Percentiles rank a stretch among this genome's conserved stretches.
Evolutionary conservation across 2,113 vertebrate genomes (phyloP).

Genomic region (Sylvia atricapilla): DNA sequence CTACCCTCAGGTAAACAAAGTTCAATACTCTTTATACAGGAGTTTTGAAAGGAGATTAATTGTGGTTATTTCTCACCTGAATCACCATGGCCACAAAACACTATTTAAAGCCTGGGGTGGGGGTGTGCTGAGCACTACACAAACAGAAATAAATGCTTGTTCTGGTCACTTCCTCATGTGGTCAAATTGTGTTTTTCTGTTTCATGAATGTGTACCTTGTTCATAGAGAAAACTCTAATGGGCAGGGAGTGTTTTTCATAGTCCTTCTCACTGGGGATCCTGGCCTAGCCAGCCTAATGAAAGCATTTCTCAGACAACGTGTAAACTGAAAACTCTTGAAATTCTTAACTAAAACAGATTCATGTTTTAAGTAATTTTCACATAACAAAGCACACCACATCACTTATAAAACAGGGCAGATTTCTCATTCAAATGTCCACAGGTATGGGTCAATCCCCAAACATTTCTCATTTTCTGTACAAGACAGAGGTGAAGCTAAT

Average conservation of each 20-base stretch:
- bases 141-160: background rate
- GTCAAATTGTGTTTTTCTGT: background rate
- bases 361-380: background rate
- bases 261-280: background rate
- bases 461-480: background rate
- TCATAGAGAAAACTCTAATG: background rate
- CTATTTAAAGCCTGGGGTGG: background rate
- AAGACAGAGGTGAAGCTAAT: background rate
- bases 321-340: background rate
- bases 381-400: background rate
- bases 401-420: background rate
- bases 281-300: background rate
- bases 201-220: background rate
- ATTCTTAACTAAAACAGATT: background rate
- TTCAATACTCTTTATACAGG: background rate
- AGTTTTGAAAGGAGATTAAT: background rate
- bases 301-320: background rate
- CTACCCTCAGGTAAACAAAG: background rate
- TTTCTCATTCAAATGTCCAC: background rate
- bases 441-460: background rate
- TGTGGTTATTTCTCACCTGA: background rate
- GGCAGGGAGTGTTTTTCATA: background rate
- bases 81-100: background rate
- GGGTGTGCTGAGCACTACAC: background rate
- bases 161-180: background rate